A percentile compares a stretch with the other conserved stretches of the same genome.
phyloP scores from a whole-genome alignment of 2,113 vertebrate species.

The Scopus umbretta region DNA sequence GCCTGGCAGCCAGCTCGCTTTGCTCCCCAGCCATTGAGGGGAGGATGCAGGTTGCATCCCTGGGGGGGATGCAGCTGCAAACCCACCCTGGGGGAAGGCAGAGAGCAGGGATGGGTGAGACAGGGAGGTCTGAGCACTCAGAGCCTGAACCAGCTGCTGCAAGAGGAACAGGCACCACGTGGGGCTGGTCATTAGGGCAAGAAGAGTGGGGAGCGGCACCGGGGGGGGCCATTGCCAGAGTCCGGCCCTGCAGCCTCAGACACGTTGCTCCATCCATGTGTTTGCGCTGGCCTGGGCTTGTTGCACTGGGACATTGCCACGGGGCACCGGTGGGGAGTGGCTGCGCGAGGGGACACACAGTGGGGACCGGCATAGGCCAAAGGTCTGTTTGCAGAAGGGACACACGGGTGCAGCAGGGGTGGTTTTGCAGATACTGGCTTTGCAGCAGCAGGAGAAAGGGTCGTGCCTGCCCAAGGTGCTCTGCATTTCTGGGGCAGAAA shows the following conservation, averaged over 20 bases:
- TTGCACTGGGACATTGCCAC: background rate
- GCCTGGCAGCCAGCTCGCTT: background rate
- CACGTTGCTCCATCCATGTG: background rate
- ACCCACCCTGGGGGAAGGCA: background rate
- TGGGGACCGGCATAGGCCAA: background rate
- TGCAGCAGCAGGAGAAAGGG: background rate
- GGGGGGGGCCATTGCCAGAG: no score
- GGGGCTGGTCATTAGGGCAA: background rate
- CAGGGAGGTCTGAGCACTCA: background rate
- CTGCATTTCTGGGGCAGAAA: background rate
- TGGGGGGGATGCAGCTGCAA: background rate
- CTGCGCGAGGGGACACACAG: background rate
- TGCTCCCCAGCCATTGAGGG: background rate
- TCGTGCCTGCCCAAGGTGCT: background rate
- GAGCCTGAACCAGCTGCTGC: accelerated
- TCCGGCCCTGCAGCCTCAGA: background rate
- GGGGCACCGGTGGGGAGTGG: background rate
- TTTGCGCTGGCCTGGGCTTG: background rate
- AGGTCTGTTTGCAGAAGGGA: background rate
- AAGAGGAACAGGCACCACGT: background rate
- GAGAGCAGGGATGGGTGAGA: background rate
- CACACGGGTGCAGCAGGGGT: accelerated
- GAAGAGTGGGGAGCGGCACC: accelerated
- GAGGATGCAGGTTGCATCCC: background rate
- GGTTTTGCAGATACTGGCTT: background rate